These are phyloP conservation scores for Sminthurinus signatus DNA, from an alignment of 1,140 invertebrate species.

Conservation along the genomic window DNA sequence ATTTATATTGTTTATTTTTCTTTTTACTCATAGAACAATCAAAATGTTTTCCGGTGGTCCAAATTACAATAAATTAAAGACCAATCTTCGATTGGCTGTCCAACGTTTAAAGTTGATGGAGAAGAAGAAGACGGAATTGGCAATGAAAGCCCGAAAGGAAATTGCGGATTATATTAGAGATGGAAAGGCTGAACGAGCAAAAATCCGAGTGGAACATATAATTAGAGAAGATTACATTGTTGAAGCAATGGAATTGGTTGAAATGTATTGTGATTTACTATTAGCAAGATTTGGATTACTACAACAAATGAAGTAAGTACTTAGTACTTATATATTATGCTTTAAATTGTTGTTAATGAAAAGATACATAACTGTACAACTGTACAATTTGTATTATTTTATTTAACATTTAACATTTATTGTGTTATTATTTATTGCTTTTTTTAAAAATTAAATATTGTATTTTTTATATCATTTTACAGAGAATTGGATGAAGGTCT, in stretches of 20 bases:
- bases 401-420: too few species aligned
- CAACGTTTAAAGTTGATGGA: constrained; percentile 91
- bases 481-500: constrained; percentile 89
- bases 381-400: too few species aligned
- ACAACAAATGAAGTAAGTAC: constrained; percentile 88
- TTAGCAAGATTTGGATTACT: constrained; percentile 93
- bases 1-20: too few species aligned
- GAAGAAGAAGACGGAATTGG: constrained; percentile 96
- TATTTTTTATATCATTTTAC: constrained; percentile 25
- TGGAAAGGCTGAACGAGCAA: constrained; percentile 87
- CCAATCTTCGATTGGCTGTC: constrained; percentile 83
- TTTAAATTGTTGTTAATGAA: not conserved
- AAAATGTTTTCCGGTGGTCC: constrained; percentile 78
- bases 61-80: constrained; percentile 94
- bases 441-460: too few species aligned
- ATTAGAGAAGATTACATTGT: constrained; percentile 98
- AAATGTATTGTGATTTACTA: constrained; percentile 99
- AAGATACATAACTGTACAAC: not conserved
- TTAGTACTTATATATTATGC: not conserved
- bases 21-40: too few species aligned
- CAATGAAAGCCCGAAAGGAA: constrained; percentile 91
- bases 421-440: too few species aligned
- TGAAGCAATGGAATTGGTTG: constrained; percentile 97
- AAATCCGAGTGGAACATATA: constrained; percentile 96
- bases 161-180: constrained; percentile 91